A percentile compares a stretch with the other conserved stretches of the same genome.
Evolutionary conservation across 2,113 vertebrate genomes (phyloP).

Genomic region (Cyphomyrus plagiostoma): DNA sequence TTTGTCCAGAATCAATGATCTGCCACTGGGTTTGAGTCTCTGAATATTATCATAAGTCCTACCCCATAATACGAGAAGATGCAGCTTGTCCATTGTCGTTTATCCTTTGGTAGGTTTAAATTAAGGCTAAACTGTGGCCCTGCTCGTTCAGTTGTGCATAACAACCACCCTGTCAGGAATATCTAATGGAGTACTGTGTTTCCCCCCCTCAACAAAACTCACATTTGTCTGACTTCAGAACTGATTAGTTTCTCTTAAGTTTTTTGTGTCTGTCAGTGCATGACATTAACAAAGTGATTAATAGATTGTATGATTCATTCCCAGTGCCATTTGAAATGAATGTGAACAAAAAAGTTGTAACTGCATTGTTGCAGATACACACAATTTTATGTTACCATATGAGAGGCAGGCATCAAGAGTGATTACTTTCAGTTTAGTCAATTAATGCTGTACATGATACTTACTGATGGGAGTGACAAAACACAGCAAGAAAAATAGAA

Average conservation of each 20-base stretch:
- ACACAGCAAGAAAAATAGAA: neutral
- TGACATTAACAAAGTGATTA: neutral
- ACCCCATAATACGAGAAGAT: constrained; percentile 13
- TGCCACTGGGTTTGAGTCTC: constrained; percentile 26
- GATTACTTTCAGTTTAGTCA: constrained; percentile 24
- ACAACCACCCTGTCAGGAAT: constrained; percentile 1
- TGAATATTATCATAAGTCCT: constrained; percentile 26
- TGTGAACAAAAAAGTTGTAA: neutral
- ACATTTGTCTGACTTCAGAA: neutral
- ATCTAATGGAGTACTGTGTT: constrained; percentile 3
- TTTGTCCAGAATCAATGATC: constrained; percentile 43
- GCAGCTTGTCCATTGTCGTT: constrained; percentile 23
- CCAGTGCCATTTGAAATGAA: neutral
- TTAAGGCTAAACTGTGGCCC: neutral
- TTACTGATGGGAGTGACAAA: constrained; percentile 24
- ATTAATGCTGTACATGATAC: constrained; percentile 36
- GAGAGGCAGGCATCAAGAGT: neutral
- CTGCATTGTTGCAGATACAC: neutral
- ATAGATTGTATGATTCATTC: neutral
- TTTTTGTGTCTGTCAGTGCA: neutral
- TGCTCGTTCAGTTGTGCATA: neutral
- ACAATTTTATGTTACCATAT: neutral
- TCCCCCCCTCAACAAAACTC: neutral
- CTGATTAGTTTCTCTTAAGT: neutral
- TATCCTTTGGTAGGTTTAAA: constrained; percentile 22